Evolutionary conservation across 1,140 invertebrate species (phyloP), one percentile per base, ranked within the genome.

Genomic region (Ruditapes philippinarum): DNA sequence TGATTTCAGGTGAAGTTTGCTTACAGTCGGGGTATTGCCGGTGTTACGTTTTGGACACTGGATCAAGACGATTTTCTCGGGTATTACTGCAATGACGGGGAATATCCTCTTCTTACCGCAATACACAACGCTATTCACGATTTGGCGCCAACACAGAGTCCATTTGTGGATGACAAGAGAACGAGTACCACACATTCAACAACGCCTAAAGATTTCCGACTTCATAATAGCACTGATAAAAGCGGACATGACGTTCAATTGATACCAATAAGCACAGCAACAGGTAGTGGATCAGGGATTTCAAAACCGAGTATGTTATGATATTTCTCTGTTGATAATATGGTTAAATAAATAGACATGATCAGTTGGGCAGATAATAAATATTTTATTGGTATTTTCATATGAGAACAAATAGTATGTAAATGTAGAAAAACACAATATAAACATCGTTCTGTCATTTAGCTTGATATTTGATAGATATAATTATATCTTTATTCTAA

Each of bases 1-100:
- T 19, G 40, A 42, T 88, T 90, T 42, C 90, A 95, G 94, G 93
- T 94, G 0, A 73, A 93, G n/a, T 93, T 94, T 73, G 94, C 95
- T 14, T 81, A 92, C 31, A 89, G 91, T 11, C 73, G 91, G 12
- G 90, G 90, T 33, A 73, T 95, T 40, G 95, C 88, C 1, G 95
- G 95, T 19, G 94, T 93, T 4, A 97, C 98, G 88, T 97, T 98
- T 1, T 99, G 98, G 95, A 93, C 94, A 14, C 79, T 95, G 12
- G 95, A 95, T 78, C 92, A 95, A 88, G 98, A 98, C 85, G 95
- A 96, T 89, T 96, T 95, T 86, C 82, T 65, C 7, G 94, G 94
- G 25, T 83, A 73, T 11, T 90, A 86, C 57, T 95, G 95, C 89
- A 91, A 92, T 51, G 94, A 95, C 51, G 97, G 97, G n/a, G 94